Conservation (phyloP, 2,888 invertebrate species). For the Formica aserva region DNA sequence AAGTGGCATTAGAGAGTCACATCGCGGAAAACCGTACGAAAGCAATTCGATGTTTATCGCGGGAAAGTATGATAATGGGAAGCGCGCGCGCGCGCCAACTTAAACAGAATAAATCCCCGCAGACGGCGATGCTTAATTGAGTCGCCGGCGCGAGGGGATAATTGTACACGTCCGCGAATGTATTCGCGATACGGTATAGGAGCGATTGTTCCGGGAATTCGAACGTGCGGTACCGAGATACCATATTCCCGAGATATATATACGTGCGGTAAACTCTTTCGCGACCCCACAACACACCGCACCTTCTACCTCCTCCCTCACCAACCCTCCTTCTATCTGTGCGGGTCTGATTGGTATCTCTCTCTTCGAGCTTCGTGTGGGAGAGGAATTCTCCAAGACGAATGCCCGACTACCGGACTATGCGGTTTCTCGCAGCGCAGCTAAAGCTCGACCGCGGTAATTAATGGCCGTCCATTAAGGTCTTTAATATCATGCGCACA, state of each 20-base stretch:
- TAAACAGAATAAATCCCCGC: constrained; percentile 62
- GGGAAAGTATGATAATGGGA: constrained; percentile 43
- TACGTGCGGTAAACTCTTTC: constrained; percentile 70
- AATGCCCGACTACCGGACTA: constrained; percentile 77
- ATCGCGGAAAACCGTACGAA: constrained; percentile 8
- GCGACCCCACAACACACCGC: constrained; percentile 38
- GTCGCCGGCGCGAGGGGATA: constrained; percentile 68
- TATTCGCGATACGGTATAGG: constrained; percentile 70
- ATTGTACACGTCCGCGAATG: constrained; percentile 72
- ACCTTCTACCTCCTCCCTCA: constrained; percentile 54
- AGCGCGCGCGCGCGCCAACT: constrained; percentile 9
- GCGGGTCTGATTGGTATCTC: not conserved
- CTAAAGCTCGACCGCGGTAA: constrained; percentile 71
- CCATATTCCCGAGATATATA: constrained; percentile 65
- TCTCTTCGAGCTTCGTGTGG: constrained; percentile 67
- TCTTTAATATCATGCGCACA: constrained; percentile 80
- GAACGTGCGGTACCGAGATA: constrained; percentile 69
- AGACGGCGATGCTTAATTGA: constrained; percentile 70
- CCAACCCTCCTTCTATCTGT: constrained; percentile 22
- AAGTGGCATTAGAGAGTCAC: not conserved
- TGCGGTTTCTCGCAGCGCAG: constrained; percentile 64
- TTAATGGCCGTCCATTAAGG: constrained; percentile 80
- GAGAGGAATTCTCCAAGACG: constrained; percentile 80
- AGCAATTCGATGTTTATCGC: constrained; percentile 39
- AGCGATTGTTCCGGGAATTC: constrained; percentile 74